phyloP scores from a whole-genome alignment of 2,888 invertebrate species.

The Vandiemenella viatica region DNA sequence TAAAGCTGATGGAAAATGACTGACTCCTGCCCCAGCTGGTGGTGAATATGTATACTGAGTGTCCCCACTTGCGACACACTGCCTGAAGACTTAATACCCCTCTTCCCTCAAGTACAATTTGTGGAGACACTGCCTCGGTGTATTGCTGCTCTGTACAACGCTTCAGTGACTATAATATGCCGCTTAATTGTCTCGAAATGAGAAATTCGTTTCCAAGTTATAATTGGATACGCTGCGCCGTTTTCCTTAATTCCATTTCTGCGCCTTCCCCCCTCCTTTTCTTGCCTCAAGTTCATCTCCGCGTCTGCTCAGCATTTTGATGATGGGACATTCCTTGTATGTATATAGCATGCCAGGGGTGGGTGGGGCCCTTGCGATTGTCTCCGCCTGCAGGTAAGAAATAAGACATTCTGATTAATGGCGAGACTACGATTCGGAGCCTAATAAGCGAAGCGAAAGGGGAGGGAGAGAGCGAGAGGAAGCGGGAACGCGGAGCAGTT shows the following conservation, averaged over 20 bases:
- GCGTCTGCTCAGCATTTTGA: constrained; percentile 14
- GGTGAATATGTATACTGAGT: too few relatives aligned
- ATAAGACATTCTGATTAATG: constrained; percentile 14
- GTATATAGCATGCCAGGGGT: constrained; percentile 1
- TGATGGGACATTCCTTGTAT: constrained; percentile 13
- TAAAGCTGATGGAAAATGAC: too few relatives aligned
- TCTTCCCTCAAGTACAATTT: constrained; percentile 38
- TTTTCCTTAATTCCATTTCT: constrained; percentile 18
- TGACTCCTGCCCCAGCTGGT: too few relatives aligned
- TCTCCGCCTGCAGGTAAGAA: constrained; percentile 11
- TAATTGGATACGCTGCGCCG: constrained; percentile 34
- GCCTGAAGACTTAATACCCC: too few relatives aligned
- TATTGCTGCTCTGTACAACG: constrained; percentile 27
- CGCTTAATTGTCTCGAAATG: constrained; percentile 40
- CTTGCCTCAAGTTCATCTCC: constrained; percentile 16
- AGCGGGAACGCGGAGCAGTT: not conserved
- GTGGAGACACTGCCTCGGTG: constrained; percentile 25
- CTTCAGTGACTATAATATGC: constrained; percentile 35
- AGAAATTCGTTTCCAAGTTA: constrained; percentile 40
- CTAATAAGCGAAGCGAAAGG: not conserved
- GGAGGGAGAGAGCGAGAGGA: too few relatives aligned
- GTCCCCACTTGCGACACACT: too few relatives aligned
- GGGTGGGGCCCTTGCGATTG: too few relatives aligned
- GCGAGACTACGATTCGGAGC: constrained; percentile 5
- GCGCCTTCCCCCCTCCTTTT: constrained; percentile 11